phyloP scores from a whole-genome alignment of 2,888 invertebrate species.

The Cataglyphis cursor region DNA sequence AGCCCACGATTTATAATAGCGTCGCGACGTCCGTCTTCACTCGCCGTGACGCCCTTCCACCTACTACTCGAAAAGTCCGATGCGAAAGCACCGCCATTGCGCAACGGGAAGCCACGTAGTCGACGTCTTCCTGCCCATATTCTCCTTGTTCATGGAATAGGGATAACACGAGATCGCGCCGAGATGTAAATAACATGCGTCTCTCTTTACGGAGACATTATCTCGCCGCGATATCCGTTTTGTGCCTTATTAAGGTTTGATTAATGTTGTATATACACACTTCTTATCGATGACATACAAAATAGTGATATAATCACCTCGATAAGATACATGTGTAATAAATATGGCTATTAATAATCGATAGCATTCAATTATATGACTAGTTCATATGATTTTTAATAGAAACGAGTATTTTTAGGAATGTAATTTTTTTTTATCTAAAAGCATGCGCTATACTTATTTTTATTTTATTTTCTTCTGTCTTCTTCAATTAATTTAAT shows the following conservation, averaged over 20 bases:
- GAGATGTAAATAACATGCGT: slow-evolving; percentile 52
- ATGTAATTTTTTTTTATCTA: background rate
- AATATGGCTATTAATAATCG: background rate
- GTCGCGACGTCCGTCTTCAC: slow-evolving; percentile 87
- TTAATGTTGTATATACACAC: background rate
- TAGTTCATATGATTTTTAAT: background rate
- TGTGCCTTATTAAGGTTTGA: slow-evolving; percentile 18
- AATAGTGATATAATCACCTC: background rate
- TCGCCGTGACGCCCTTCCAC: slow-evolving; percentile 86
- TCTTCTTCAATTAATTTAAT: background rate
- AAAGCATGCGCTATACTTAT: background rate
- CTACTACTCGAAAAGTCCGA: slow-evolving; percentile 78
- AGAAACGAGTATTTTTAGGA: background rate
- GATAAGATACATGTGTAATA: background rate
- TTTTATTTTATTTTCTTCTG: background rate
- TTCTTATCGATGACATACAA: background rate
- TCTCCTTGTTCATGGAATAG: slow-evolving; percentile 57
- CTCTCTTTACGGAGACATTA: slow-evolving; percentile 2
- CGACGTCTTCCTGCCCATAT: slow-evolving; percentile 61
- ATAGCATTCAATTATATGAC: background rate
- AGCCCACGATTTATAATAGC: slow-evolving; percentile 86
- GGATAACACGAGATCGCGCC: slow-evolving; percentile 54
- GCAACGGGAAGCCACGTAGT: slow-evolving; percentile 63
- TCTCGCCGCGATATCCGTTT: background rate
- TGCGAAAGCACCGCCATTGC: slow-evolving; percentile 71